Percentiles rank a stretch among this genome's conserved stretches.
phyloP scores from a whole-genome alignment of 30 jellyfish, hydroid and myxozoan genomes.

The Hydractinia symbiolongicarpus region DNA sequence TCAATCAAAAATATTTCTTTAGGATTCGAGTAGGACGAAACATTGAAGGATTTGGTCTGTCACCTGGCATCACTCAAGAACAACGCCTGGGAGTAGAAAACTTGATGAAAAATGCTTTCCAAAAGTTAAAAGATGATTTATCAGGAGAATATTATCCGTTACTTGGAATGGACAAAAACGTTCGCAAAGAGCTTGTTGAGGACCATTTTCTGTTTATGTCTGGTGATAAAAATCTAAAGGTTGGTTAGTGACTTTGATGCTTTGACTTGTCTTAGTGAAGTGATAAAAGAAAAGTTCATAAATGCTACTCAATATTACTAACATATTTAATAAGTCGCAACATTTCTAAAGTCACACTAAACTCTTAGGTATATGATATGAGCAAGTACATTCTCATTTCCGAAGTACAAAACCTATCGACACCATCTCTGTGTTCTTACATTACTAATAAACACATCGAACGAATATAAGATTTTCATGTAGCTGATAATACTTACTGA shows the following conservation, averaged over 20 bases:
- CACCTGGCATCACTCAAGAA: conserved; percentile 23
- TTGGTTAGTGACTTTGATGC: not conserved
- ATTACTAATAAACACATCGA: too few relatives aligned
- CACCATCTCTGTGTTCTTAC: too few relatives aligned
- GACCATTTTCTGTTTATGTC: conserved; percentile 21
- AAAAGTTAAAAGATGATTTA: conserved; percentile 13
- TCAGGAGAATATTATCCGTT: conserved; percentile 21
- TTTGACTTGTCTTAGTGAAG: not conserved
- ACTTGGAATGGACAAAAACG: conserved; percentile 15
- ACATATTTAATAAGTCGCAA: too few relatives aligned
- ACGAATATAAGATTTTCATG: too few relatives aligned
- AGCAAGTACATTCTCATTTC: too few relatives aligned
- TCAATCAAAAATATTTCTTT: not conserved
- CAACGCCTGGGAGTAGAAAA: conserved; percentile 26
- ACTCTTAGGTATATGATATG: too few relatives aligned
- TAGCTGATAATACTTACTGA: too few relatives aligned
- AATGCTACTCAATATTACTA: too few relatives aligned
- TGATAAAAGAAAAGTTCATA: too few relatives aligned
- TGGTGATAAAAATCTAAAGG: conserved; percentile 20
- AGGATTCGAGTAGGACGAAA: conserved; percentile 24
- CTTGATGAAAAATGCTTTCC: conserved; percentile 14
- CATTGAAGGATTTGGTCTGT: conserved; percentile 22
- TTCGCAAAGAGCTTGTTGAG: conserved; percentile 14
- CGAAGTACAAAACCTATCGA: too few relatives aligned
- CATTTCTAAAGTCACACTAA: too few relatives aligned